Base-by-base conservation (phyloP, 2,797 vertebrate genomes). In the Buceros bicornis region DNA sequence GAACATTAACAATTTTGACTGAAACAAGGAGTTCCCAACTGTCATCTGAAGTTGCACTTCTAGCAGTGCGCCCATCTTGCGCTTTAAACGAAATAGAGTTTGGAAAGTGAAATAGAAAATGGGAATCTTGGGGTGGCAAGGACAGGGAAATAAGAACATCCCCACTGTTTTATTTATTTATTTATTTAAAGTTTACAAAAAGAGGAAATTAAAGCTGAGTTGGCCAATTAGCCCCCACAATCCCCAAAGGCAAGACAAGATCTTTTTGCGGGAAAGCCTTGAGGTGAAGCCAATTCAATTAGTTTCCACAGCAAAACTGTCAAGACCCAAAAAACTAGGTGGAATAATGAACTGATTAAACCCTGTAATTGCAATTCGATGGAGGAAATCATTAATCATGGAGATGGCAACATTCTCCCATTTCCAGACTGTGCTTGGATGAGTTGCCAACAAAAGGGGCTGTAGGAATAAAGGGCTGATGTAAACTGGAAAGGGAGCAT, bases 321-420 rank as follows among this genome's bases (percentile, higher is more conserved):
- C 95, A 97, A 95, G 95, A 95, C 93, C 87, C 94, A 65, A 95
- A 97, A 96, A 97, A 91, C 94, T 95, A 96, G 87, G 87, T 96
- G 94, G 92, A 98, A 98, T 97, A 97, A 98, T 97, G 97, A 98
- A 96, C 97, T 97, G 97, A 98, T 98, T 97, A 98, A 97, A 97
- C 95, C 87, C 90, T 96, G 92, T 97, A 96, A 97, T 97, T 98
- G 97, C 88, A 97, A 94, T 96, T 97, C 96, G 95, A 76, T 90
- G 95, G 96, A 97, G 95, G 93, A 97, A 97, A 96, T 81, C 67
- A 96, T 98, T 97, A 93, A 97, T 98, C 97, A 97, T 7, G 19
- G 60, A 96, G 60, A 96, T 95, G 97, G 95, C 93, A 97, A 82
- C 22, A 29, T 91, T 94, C 87, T 94, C 93, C 85, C n/a, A 53